Evolutionary conservation across 2,113 vertebrate species (phyloP), one percentile per base, ranked within the genome.

Genomic region (Saguinus imperator): DNA sequence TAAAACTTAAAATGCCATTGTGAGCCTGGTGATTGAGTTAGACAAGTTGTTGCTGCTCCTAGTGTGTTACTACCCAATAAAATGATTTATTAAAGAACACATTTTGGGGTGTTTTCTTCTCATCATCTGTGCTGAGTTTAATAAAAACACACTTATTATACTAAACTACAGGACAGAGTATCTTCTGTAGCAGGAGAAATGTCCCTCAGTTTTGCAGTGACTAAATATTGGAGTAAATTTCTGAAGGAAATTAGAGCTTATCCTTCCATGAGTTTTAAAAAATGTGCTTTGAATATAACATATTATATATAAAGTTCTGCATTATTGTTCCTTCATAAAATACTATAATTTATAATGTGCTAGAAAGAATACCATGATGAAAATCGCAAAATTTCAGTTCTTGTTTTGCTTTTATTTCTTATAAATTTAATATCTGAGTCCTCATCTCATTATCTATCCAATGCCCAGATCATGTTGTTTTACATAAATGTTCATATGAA

Each of bases 101-200:
- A 72, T 87, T 95, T 85, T 43, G 83, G 76, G 68, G 40, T 68
- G 55, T 29, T 90, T 96, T 73, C n/a, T 86, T 89, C 61, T 83
- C 57, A 92, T 86, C 70, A 89, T 6, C 55, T 90, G 55, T 96
- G 70, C 35, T 92, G 43, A 96, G 27, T 97, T 91, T 94, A 97
- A 96, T 96, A 91, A 81, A 94, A 87, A 40, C 6, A 23, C 40
- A 94, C 23, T 25, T 81, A 61, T 72, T 92, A 58, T 40, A 66
- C 23, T 57, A 66, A 55, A 66, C 21, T 50, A 55, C 3, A 61
- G 29, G 43, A 43, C 81, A 14, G 12, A 77, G 40, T n/a, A 27
- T 84, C 32, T 87, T 20, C 66, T 64, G 2, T 32, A 75, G 45
- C 32, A 50, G 48, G 23, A 95, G 75, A 87, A 87, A 92, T 50